Percentiles rank a stretch among this genome's conserved stretches.
Conservation (phyloP, 2,888 invertebrate genomes). For the Tipula confusa region DNA sequence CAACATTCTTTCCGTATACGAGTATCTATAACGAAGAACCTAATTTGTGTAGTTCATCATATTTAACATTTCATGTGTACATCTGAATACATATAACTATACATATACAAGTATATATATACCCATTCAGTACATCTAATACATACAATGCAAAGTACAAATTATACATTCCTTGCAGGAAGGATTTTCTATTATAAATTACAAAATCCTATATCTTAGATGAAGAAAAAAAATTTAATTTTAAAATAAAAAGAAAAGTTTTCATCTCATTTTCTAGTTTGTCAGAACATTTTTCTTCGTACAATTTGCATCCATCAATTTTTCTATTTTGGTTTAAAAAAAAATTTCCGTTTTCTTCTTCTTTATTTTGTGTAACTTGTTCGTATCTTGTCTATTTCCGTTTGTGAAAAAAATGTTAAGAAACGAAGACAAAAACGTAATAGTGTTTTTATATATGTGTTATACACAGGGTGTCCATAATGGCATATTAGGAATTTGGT, state of each 20-base stretch:
- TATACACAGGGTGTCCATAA: too few relatives aligned
- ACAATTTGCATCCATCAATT: constrained; percentile 6
- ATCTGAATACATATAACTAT: too few relatives aligned
- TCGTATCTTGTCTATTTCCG: not conserved
- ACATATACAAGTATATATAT: not conserved
- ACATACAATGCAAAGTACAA: not conserved
- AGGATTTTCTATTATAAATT: constrained; percentile 3
- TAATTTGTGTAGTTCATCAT: not conserved
- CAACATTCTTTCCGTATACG: too few relatives aligned
- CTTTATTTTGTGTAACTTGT: not conserved
- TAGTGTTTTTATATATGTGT: not conserved
- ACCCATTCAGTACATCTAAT: not conserved
- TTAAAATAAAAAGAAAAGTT: not conserved
- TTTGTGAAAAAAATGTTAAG: not conserved
- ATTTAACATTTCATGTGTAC: not conserved
- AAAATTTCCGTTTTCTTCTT: not conserved
- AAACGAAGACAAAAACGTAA: not conserved
- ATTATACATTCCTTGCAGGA: not conserved
- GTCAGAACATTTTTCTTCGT: constrained; percentile 1
- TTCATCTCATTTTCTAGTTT: not conserved
- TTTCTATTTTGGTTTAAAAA: not conserved
- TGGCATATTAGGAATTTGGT: too few relatives aligned
- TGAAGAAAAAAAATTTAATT: not conserved
- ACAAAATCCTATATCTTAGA: not conserved
- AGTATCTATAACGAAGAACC: too few relatives aligned